Evolutionary conservation across 2,888 invertebrate genomes (phyloP).

Genomic region (Epistrophe eligans): DNA sequence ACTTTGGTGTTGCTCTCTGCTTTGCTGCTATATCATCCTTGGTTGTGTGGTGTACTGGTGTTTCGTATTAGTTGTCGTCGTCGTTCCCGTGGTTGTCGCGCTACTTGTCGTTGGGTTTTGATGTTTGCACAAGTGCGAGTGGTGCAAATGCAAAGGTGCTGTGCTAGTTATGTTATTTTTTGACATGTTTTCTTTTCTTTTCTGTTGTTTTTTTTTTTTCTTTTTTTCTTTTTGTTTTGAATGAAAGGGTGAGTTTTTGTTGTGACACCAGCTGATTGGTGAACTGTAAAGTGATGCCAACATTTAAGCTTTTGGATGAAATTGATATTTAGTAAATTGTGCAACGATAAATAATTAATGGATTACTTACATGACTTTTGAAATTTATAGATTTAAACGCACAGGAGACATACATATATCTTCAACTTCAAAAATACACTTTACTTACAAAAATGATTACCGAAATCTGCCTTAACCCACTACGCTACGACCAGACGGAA

Average conservation of each 20-base stretch:
- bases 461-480: too few species aligned
- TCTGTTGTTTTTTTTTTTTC: constrained; percentile 35
- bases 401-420: too few species aligned
- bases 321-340: background rate
- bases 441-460: too few species aligned
- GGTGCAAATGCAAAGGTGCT: constrained; percentile 66
- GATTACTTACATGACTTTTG: background rate
- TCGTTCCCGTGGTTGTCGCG: constrained; percentile 49
- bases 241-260: constrained; percentile 56
- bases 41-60: constrained; percentile 18
- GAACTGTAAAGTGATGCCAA: constrained; percentile 27
- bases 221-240: constrained; percentile 37
- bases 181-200: constrained; percentile 51
- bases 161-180: constrained; percentile 50
- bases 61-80: constrained; percentile 39
- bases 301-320: constrained; percentile 9
- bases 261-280: constrained; percentile 51
- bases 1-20: constrained; percentile 35
- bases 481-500: too few species aligned
- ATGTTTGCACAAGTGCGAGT: constrained; percentile 58
- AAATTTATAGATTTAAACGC: background rate
- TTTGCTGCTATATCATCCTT: constrained; percentile 10
- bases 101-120: constrained; percentile 55
- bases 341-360: background rate
- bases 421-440: too few species aligned